Conservation (phyloP, 2,888 invertebrate species). For the Aromia moschata region DNA sequence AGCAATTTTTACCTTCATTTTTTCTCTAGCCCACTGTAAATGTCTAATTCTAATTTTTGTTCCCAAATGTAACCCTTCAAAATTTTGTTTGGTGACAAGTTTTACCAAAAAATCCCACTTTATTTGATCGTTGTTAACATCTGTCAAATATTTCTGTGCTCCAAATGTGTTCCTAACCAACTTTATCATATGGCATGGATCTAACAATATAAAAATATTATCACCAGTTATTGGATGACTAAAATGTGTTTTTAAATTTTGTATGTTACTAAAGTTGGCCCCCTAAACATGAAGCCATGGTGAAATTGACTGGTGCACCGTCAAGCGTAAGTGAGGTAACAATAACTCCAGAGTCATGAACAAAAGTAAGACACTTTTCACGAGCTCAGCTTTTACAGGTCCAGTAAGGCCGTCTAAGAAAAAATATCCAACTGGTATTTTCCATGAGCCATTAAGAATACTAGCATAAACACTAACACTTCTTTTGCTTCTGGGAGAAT, state of each 20-base stretch:
- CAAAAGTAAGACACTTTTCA: conserved; percentile 32
- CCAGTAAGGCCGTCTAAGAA: conserved; percentile 35
- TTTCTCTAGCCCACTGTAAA: conserved; percentile 33
- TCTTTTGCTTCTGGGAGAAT: too few species aligned
- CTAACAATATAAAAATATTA: conserved; percentile 36
- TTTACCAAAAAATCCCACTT: conserved; percentile 19
- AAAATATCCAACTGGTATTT: too few species aligned
- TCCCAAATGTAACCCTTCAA: conserved; percentile 37
- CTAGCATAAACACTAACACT: too few species aligned
- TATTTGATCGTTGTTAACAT: conserved; percentile 32
- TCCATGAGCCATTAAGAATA: too few species aligned
- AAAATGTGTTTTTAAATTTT: conserved; percentile 35
- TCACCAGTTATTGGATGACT: conserved; percentile 35
- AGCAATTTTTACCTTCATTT: conserved; percentile 42
- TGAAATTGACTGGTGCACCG: conserved; percentile 42
- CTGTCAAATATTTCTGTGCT: conserved; percentile 25
- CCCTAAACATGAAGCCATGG: conserved; percentile 34
- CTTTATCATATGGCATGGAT: conserved; percentile 47
- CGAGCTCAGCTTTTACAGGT: conserved; percentile 35
- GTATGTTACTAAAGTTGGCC: conserved; percentile 29
- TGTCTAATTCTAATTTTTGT: conserved; percentile 39
- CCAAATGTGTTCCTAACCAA: conserved; percentile 42
- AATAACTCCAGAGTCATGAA: conserved; percentile 35
- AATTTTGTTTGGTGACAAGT: conserved; percentile 34
- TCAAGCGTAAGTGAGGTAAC: conserved; percentile 45